Evolutionary conservation across 2,888 invertebrate species (phyloP).

Genomic region (Eristalis intricaria): DNA sequence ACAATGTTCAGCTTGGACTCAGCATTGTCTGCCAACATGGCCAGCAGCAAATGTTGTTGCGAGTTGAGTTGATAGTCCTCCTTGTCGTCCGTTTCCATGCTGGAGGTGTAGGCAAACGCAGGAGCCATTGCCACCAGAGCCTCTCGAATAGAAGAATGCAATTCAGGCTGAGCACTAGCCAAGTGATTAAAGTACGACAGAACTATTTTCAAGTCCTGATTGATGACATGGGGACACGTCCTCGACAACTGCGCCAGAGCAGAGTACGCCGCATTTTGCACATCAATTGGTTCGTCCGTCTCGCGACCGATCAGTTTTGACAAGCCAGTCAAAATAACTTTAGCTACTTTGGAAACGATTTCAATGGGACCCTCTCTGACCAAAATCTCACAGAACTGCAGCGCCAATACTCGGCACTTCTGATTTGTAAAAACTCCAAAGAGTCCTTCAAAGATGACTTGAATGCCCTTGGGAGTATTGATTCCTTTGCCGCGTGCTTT

Average conservation of each 20-base stretch:
- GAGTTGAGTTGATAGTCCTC: constrained; percentile 79
- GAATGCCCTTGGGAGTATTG: constrained; percentile 90
- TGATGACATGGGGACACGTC: constrained; percentile 83
- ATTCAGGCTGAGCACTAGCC: constrained; percentile 81
- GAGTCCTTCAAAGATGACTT: constrained; percentile 94
- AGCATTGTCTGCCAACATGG: constrained; percentile 88
- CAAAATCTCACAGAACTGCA: constrained; percentile 91
- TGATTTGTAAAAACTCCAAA: constrained; percentile 92
- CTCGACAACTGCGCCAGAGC: constrained; percentile 82
- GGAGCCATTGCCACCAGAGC: constrained; percentile 86
- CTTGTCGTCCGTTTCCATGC: constrained; percentile 68
- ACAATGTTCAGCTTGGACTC: constrained; percentile 90
- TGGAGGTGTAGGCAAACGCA: constrained; percentile 83
- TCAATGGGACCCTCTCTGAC: constrained; percentile 85
- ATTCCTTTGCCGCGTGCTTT: constrained; percentile 87
- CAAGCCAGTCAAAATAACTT: constrained; percentile 79
- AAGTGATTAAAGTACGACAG: constrained; percentile 80
- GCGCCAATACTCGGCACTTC: constrained; percentile 89
- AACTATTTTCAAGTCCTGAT: constrained; percentile 84
- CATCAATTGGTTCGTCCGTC: constrained; percentile 78
- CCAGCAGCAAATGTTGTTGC: constrained; percentile 83
- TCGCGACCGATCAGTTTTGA: constrained; percentile 79
- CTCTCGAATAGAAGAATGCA: constrained; percentile 86
- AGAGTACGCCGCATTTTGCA: constrained; percentile 82
- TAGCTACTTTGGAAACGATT: constrained; percentile 79